Percentiles rank a stretch among this genome's conserved stretches.
Conservation (phyloP, 2,888 invertebrate genomes). For the Nymphalis polychloros region DNA sequence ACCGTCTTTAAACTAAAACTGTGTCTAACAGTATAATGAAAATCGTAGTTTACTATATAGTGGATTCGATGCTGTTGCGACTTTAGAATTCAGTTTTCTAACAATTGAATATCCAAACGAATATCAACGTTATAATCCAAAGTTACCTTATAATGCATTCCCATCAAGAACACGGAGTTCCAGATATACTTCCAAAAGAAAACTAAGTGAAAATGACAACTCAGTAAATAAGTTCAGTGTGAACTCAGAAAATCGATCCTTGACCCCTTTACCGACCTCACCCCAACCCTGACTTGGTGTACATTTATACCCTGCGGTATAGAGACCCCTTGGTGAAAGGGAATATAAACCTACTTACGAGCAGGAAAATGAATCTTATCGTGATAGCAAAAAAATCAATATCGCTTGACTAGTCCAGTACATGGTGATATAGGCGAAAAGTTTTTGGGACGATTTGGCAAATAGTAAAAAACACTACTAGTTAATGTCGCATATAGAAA, state of each 20-base stretch:
- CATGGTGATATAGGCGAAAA: conserved; percentile 14
- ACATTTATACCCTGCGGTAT: conserved; percentile 35
- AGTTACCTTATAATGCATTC: not conserved
- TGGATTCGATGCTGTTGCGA: too few relatives aligned
- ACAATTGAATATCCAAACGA: too few relatives aligned
- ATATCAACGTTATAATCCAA: not conserved
- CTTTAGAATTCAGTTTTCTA: too few relatives aligned
- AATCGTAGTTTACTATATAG: too few relatives aligned
- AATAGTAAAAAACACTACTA: conserved; percentile 15
- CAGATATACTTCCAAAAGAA: conserved; percentile 2
- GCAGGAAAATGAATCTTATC: conserved; percentile 23
- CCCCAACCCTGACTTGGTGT: conserved; percentile 41
- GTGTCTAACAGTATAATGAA: too few relatives aligned
- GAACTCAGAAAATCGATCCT: conserved; percentile 55
- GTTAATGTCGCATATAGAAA: not conserved
- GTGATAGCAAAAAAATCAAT: conserved; percentile 6
- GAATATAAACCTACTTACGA: conserved; percentile 2
- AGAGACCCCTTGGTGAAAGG: conserved; percentile 27
- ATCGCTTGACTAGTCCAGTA: conserved; percentile 1
- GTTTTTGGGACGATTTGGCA: conserved; percentile 15
- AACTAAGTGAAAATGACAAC: conserved; percentile 36
- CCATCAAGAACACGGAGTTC: too few relatives aligned
- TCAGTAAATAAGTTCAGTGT: conserved; percentile 43
- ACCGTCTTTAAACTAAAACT: too few relatives aligned
- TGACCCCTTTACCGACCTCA: conserved; percentile 52